These are phyloP conservation scores for Sebastes steindachneri DNA, from an alignment of 2,797 vertebrate species.

Conservation along the genomic window DNA sequence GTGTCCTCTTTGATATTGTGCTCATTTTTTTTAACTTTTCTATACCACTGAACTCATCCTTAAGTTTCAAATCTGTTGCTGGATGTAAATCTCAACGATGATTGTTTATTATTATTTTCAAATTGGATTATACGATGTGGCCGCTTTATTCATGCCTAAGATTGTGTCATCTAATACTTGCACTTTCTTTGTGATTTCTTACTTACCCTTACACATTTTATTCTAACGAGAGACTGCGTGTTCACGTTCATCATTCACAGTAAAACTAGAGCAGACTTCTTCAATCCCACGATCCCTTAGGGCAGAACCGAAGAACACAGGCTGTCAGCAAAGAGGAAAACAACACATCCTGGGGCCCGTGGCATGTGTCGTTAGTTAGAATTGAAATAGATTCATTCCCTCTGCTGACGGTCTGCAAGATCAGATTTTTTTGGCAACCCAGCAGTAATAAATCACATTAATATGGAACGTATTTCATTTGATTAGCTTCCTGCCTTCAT, in stretches of 20 bases:
- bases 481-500: constrained; percentile 78
- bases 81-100: not conserved
- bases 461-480: constrained; percentile 76
- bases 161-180: not conserved
- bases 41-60: no score
- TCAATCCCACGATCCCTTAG: constrained; percentile 50
- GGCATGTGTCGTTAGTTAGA: constrained; percentile 64
- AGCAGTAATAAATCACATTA: constrained; percentile 82
- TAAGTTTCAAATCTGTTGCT: not conserved
- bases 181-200: not conserved
- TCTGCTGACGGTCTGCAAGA: constrained; percentile 56
- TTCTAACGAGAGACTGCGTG: not conserved
- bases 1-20: not conserved
- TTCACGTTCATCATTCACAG: constrained; percentile 51
- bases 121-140: not conserved
- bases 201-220: not conserved
- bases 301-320: constrained; percentile 63
- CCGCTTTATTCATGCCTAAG: not conserved
- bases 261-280: constrained; percentile 50
- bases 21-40: not conserved
- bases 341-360: constrained; percentile 53
- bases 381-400: constrained; percentile 70
- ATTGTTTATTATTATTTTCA: not conserved
- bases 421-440: constrained; percentile 65
- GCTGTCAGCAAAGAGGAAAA: constrained; percentile 68